Evolutionary conservation across 2,797 vertebrate species (phyloP), one percentile per base, ranked within the genome.

Genomic region (Limosa lapponica): DNA sequence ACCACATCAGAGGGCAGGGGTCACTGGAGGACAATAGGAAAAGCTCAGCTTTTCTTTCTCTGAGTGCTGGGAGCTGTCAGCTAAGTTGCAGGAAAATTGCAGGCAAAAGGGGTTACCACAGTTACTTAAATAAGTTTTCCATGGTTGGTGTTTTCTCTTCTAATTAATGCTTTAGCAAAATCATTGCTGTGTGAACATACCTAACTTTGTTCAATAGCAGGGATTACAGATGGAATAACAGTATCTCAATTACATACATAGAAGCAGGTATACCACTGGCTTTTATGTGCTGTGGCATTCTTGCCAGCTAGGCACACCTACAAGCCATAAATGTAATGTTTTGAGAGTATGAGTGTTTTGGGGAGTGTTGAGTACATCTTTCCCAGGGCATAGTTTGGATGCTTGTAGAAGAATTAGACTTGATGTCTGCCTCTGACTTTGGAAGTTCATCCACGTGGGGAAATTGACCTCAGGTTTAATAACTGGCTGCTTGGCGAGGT

Each of bases 21-120:
- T 89, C 93, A 93, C 91, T 95, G 87, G 79, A 93, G 74, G 82
- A 90, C 51, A 94, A 32, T 67, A 86, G 66, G 78, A 93, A 70
- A 59, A 90, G 41, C 74, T 93, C 51, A 46, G 39, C 59, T 86
- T 94, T 93, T 90, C 64, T 78, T 88, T 25, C 36, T 57, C n/a
- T 69, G 39, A 36, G 8, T 84, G 59, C 67, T 81, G 34, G 44
- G 48, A 92, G 61, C 66, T 89, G 81, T 61, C 87, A 87, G 46
- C 62, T 57, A 67, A 75, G 39, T 62, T 78, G 55, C 34, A 88
- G 79, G 61, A 81, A 80, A 62, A 82, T 24, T 73, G 67, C 39
- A 84, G 70, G 78, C 83, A 82, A 52, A 82, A 84, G 36, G 16
- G 18, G 36, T 93, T 84, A 73, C 71, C 72, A 41, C 69, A 64